Conservation (phyloP, 92 coral and sea anemone species). For the Umimayanthus kanabou region DNA sequence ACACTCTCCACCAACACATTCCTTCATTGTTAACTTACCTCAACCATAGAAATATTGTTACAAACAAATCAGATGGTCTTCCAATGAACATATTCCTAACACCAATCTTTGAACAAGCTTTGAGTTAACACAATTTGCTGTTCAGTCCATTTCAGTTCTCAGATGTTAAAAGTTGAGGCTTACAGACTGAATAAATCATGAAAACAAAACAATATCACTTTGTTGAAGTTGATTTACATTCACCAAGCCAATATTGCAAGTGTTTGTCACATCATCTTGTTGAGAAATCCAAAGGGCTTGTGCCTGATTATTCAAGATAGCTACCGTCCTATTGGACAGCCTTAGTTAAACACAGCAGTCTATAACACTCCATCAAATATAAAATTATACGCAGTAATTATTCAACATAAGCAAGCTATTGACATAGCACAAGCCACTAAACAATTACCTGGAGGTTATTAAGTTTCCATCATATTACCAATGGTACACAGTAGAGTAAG, state of each 20-base stretch:
- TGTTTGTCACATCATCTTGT: slow-evolving; percentile 9
- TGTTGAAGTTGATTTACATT: slow-evolving; percentile 19
- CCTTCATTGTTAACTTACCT: slow-evolving; percentile 43
- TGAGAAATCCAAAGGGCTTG: background rate
- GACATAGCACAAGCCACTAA: background rate
- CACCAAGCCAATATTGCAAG: slow-evolving; percentile 31
- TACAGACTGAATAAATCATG: slow-evolving; percentile 9
- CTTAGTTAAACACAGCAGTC: slow-evolving; percentile 17
- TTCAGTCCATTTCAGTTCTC: slow-evolving; percentile 9
- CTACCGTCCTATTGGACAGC: slow-evolving; percentile 16
- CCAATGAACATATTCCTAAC: background rate
- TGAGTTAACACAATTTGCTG: slow-evolving; percentile 10
- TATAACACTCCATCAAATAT: background rate
- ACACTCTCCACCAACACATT: slow-evolving; percentile 4
- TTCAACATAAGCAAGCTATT: slow-evolving; percentile 24
- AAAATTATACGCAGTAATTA: background rate
- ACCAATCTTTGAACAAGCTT: background rate
- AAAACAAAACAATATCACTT: slow-evolving; percentile 27
- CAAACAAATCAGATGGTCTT: slow-evolving; percentile 2
- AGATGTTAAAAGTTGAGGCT: slow-evolving; percentile 17
- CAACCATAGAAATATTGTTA: background rate
- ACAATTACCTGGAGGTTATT: background rate
- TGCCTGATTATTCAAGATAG: background rate
- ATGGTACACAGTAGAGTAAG: background rate
- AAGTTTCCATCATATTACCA: slow-evolving; percentile 1